Base-by-base conservation (phyloP, 2,797 vertebrate species). In the Numenius phaeopus region DNA sequence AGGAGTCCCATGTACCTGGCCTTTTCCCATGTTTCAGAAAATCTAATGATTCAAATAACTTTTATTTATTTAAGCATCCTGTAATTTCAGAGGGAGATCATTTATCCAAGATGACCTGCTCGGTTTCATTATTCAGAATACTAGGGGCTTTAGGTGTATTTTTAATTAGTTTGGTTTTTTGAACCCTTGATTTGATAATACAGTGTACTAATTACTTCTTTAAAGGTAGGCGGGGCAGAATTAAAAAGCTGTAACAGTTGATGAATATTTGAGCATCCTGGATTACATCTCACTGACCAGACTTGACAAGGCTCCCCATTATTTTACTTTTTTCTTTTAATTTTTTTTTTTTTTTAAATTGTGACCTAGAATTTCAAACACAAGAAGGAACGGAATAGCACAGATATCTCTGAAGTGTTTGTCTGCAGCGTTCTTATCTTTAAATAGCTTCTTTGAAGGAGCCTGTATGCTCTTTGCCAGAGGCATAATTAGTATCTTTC, bases 401-500 rank as follows among this genome's bases (percentile, higher is more conserved):
- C 50, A 71, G 85, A 57, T 57, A 66, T 65, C 79, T 94, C 93
- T 67, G 32, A 96, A 95, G 88, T 94, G 90, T 95, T 96, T 95
- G 88, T 94, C 71, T 95, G 90, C 93, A 46, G 34, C 8, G 7
- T 90, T 71, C 95, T 97, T 97, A 95, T 97, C 94, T 97, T 96
- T 96, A 96, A 97, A 94, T 90, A 96, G 89, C 69, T 95, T 57
- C 62, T 96, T 92, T 96, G 94, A 87, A 95, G 89, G 93, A 89
- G 79, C 72, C 77, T 1, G 4, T 65, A 10, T 61, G 92, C 81
- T 93, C 92, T 92, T 97, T 97, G 93, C 97, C 77, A 87, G 87
- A 94, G 92, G 75, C 94, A 66, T 97, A 96, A 97, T 98, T 97
- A 96, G 88, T 92, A 70, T 97, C 93, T 96, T 95, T 86, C 65